Evolutionary conservation across 2,113 vertebrate species (phyloP).

Genomic region (Zosterops pallidus): DNA sequence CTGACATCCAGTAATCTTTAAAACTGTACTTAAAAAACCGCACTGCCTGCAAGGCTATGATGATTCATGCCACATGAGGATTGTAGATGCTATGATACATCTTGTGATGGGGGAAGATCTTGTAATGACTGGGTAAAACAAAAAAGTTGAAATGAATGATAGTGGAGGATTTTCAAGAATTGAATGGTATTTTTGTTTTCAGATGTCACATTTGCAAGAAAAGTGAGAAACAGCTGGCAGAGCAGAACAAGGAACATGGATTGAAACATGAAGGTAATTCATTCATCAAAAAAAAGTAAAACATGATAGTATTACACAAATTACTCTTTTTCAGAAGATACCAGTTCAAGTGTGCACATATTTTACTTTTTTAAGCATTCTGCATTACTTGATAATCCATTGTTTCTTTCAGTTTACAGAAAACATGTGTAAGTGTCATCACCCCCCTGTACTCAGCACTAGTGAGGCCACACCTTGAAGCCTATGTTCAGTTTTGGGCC

Average conservation of each 20-base stretch:
- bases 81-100: neutral
- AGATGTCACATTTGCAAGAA: conserved; percentile 77
- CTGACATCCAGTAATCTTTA: neutral
- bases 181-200: neutral
- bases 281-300: neutral
- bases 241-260: conserved; percentile 54
- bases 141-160: neutral
- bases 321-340: neutral
- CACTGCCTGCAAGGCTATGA: neutral
- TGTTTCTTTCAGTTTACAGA: neutral
- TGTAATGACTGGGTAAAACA: neutral
- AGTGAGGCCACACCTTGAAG: neutral
- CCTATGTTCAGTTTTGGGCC: neutral
- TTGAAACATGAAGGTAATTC: conserved; percentile 67
- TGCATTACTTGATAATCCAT: neutral
- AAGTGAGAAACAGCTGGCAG: conserved; percentile 69
- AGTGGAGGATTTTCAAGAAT: neutral
- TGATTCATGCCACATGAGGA: neutral
- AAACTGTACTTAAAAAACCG: neutral
- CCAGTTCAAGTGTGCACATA: neutral
- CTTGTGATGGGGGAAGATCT: neutral
- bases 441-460: neutral
- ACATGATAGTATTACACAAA: neutral
- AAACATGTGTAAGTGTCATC: neutral
- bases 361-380: neutral